Evolutionary conservation across 2,797 vertebrate species (phyloP), one percentile per base, ranked within the genome.

Genomic region (Sebastes baramenuke): DNA sequence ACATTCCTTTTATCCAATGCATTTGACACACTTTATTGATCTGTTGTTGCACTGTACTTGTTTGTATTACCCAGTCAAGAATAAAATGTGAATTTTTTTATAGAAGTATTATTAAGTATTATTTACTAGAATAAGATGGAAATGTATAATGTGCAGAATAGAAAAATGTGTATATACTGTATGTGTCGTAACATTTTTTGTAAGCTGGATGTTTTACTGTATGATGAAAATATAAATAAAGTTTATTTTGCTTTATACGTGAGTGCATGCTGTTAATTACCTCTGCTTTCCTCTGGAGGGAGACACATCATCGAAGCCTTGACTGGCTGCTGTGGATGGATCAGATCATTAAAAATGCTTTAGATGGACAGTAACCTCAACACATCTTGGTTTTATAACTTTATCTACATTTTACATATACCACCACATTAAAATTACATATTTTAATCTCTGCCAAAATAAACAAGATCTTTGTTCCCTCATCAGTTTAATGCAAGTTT

Each of bases 221-320:
- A 8, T 72, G 16, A 65, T 59, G 8, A 49, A 78, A 69, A 69
- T 72, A 64, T 67, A 1, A 93, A 93, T 93, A 94, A 91, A 91
- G 67, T 83, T 81, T 91, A 87, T 90, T 91, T 92, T 87, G 29
- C 55, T 16, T 36, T 55, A 73, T 16, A 14, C 4, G 18, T 22
- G 14, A 58, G 25, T 1, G 8, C 6, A 22, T 67, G 22, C 13
- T 67, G 25, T 38, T 38, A 38, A 38, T 38, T 88, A 61, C 85
- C 67, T 34, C 8, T 49, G 13, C 9, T 30, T 62, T 87, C 87
- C 90, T 90, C 83, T 92, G 56, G 89, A 90, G 84, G 88, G 89
- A 88, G 83, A 78, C 87, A 80, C 55, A 52, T 75, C 24, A 74
- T 72, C 4, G 2, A 67, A 75, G 58, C 69, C n/a, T 54, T 30